Base-by-base conservation (phyloP, 2,888 invertebrate species). In the Eutolmus rufibarbis region DNA sequence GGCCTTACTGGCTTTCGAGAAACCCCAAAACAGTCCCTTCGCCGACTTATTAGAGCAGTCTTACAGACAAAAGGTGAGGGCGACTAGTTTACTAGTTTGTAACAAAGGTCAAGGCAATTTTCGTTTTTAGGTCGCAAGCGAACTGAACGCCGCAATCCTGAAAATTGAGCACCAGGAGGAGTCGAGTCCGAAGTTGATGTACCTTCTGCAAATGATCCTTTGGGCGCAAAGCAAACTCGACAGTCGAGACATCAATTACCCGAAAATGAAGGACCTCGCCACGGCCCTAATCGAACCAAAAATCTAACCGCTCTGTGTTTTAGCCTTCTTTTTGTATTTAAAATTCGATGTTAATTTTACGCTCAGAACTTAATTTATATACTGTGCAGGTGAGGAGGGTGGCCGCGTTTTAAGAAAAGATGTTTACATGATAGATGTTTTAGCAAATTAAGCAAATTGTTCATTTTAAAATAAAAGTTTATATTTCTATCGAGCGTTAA, bases 151-250 rank as follows among this genome's bases (percentile, higher is more conserved):
- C 81, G 98, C 99, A n/a, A 98, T 99, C 90, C 93, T 99, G 86
- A 97, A 98, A 92, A 96, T 97, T 94, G 98, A 99, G 92, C 97
- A 98, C 91, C 96, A 96, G 91, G 97, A 98, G 91, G 96, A 96
- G 81, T 97, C 97, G 1, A 97, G 97, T 88, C 98, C 98, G 2
- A 97, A 98, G 92, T 94, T 99, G 87, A 97, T 98, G 91, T 97
- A 97, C 90, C 94, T 99, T 19, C 93, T 99, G 14, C 97, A 98
- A 92, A 95, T 98, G 93, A 97, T 99, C 90, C 94, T 98, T 77
- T 99, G 99, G 99, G 97, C 98, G 0, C 98, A 99, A 92, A 97
- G 97, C 87, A 98, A 98, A 92, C 94, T 99, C 37, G 98, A 98
- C 92, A 97, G 96, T 91, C 97, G 97, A 91, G 98, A 97, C 93